Evolutionary conservation across 1,140 invertebrate genomes (phyloP), one percentile per base, ranked within the genome.

Genomic region (Diorhabda elongata): DNA sequence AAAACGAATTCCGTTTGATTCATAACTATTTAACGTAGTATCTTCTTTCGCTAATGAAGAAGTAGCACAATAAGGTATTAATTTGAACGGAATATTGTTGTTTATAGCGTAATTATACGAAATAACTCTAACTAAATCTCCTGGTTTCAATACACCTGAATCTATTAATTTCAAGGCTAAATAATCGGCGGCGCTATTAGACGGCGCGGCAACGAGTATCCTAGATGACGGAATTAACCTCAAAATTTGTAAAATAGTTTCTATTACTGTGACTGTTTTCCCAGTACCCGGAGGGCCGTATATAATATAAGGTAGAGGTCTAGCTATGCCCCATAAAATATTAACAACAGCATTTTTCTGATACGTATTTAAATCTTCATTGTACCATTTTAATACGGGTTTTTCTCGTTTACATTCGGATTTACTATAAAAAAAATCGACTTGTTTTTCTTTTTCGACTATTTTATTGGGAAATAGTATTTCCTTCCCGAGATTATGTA

Each of bases 261-360:
- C 92, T 5, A 93, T 87, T n/a, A 93, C 73, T 3, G 91, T 92
- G 0, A 91, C 84, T 41, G 91, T 93, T 82, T 94, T 94, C 0
- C 92, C 92, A 2, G 91, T 93, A 56, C 91, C 92, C 52, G 92
- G 92, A 44, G 92, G 91, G 3, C 92, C 92, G 81, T 91, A 92
- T 45, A 94, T 81, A 59, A 94, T 85, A 69, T 92, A 93, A 1
- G 92, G 91, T 4, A 87, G 80, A 3, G 90, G 89, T 11, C 86
- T 78, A 8, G 84, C 82, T 5, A 82, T 78, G 47, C 83, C 85
- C 52, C 81, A 70, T 1, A 91, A 73, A 62, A 92, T 89, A 71
- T 90, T 85, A 58, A 81, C 73, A 1, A 93, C 86, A 3, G 91
- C 91, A 73, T 85, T 80, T 70, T 83, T 83, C 75, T 91, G 90